Percentiles rank a stretch among this genome's conserved stretches.
phyloP scores from a whole-genome alignment of 2,888 invertebrate genomes.

The Phengaris arion region DNA sequence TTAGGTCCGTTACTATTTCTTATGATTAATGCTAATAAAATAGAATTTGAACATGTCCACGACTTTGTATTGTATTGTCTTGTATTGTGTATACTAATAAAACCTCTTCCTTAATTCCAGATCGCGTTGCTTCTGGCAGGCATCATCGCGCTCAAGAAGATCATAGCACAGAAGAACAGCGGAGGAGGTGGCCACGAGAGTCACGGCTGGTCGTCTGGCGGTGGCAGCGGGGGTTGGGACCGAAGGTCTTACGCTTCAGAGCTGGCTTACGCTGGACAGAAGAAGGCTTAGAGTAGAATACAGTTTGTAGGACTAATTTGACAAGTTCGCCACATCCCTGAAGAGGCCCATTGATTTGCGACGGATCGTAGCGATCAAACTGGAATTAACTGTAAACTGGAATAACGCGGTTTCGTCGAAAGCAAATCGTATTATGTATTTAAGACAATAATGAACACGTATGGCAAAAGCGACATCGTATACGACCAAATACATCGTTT shows the following conservation, averaged over 20 bases:
- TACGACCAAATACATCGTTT: no score
- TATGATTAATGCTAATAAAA: no score
- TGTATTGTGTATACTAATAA: neutral
- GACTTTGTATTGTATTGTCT: no score
- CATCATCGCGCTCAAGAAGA: conserved; percentile 90
- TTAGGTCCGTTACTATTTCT: no score
- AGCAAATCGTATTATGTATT: no score
- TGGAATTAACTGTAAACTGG: no score
- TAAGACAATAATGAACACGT: no score
- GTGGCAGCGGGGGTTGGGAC: conserved; percentile 82
- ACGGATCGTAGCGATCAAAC: no score
- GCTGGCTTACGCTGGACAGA: conserved; percentile 85
- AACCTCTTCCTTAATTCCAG: conserved; percentile 69
- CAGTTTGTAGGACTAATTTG: conserved; percentile 3
- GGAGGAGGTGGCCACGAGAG: conserved; percentile 74
- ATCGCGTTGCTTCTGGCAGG: conserved; percentile 89
- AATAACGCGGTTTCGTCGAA: no score
- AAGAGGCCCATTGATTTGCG: no score
- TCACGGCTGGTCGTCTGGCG: conserved; percentile 76
- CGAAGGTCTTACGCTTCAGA: conserved; percentile 80
- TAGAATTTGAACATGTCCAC: no score
- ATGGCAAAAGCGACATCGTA: no score
- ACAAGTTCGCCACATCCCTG: neutral
- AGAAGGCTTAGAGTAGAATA: conserved; percentile 47
- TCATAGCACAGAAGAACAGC: conserved; percentile 84